Percentiles rank a stretch among this genome's conserved stretches.
phyloP scores from a whole-genome alignment of 2,888 invertebrate species.

The Bursaphelenchus okinawaensis region DNA sequence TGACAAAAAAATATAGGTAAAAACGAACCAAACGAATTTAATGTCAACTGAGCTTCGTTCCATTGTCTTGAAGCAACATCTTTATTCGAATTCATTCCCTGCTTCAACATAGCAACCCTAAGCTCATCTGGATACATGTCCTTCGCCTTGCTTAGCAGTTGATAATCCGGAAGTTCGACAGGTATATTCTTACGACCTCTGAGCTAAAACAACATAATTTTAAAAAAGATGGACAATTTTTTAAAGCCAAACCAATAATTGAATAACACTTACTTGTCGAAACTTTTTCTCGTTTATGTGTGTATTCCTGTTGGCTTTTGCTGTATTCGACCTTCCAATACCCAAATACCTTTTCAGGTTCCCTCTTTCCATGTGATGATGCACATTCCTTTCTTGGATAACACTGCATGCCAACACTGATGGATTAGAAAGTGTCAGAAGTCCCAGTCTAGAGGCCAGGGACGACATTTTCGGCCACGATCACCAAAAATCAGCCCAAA shows the following conservation, averaged over 20 bases:
- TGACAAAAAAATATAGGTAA: conserved; percentile 3
- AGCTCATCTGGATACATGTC: conserved; percentile 39
- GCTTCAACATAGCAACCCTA: conserved; percentile 41
- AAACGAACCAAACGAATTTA: conserved; percentile 47
- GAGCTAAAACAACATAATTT: conserved; percentile 35
- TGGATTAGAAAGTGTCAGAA: background rate
- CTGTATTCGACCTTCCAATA: conserved; percentile 40
- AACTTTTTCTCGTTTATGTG: conserved; percentile 52
- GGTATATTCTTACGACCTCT: conserved; percentile 48
- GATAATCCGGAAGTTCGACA: conserved; percentile 50
- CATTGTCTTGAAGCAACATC: conserved; percentile 45
- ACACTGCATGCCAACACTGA: background rate
- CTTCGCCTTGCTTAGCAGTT: conserved; percentile 28
- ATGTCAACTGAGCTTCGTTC: conserved; percentile 49
- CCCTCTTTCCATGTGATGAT: conserved; percentile 49
- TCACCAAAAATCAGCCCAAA: background rate
- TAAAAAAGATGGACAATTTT: no score
- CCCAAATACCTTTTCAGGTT: conserved; percentile 44
- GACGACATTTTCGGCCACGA: background rate
- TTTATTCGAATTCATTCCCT: conserved; percentile 27
- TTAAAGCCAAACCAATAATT: no score
- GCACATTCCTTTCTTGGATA: conserved; percentile 32
- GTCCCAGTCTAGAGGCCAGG: background rate
- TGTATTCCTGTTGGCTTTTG: conserved; percentile 52
- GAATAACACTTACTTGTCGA: conserved; percentile 34